Evolutionary conservation across 2,888 invertebrate genomes (phyloP).

Genomic region (Dicycla oo): DNA sequence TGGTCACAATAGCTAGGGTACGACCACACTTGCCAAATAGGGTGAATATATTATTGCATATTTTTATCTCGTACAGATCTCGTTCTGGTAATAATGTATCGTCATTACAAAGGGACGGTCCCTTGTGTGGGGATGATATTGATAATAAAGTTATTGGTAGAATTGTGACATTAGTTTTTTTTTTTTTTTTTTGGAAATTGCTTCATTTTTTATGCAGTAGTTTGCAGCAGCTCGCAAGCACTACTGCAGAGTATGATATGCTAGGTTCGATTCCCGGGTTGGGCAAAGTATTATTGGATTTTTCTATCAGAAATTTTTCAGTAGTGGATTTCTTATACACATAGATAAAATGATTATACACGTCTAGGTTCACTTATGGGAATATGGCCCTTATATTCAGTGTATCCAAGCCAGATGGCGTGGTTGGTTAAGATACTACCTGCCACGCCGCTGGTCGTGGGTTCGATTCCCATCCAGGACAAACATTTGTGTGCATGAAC

Average conservation of each 20-base stretch:
- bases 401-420: no score
- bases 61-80: constrained; percentile 53
- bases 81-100: constrained; percentile 33
- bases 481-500: no score
- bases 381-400: background rate
- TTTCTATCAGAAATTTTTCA: no score
- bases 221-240: background rate
- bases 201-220: background rate
- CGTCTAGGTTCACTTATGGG: background rate
- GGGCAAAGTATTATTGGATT: no score
- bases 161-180: background rate
- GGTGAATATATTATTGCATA: constrained; percentile 63
- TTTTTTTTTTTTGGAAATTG: constrained; percentile 1
- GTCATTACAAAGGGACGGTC: constrained; percentile 27
- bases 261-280: no score
- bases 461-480: no score
- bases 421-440: no score
- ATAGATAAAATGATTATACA: no score
- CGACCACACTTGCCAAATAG: constrained; percentile 44
- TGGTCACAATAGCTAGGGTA: constrained; percentile 33
- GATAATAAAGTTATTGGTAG: constrained; percentile 19
- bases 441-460: no score
- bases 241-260: no score
- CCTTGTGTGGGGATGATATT: constrained; percentile 29
- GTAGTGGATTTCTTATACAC: no score